Percentiles rank a stretch among this genome's conserved stretches.
phyloP scores from a whole-genome alignment of 2,797 vertebrate species.

The Spondyliosoma cantharus region DNA sequence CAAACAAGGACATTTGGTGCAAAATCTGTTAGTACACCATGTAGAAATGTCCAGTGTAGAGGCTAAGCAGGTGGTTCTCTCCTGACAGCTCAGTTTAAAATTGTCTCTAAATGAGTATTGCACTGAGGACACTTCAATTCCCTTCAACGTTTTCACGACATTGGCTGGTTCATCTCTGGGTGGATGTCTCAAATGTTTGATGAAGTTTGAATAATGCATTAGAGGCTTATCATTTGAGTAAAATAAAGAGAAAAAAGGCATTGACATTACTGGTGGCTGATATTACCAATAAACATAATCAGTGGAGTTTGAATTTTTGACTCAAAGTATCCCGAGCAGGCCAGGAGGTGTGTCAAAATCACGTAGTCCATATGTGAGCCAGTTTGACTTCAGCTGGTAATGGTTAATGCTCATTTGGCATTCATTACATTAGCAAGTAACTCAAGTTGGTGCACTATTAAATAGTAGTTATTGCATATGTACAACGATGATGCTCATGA shows the following conservation, averaged over 20 bases:
- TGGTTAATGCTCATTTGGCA: not conserved
- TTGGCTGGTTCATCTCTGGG: not conserved
- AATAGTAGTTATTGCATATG: too few relatives aligned
- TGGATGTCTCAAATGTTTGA: not conserved
- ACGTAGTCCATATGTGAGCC: not conserved
- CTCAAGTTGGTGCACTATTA: not conserved
- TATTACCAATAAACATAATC: not conserved
- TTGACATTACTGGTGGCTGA: not conserved
- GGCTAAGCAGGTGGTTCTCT: not conserved
- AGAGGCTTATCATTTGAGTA: not conserved
- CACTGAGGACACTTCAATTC: not conserved
- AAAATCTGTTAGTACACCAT: constrained; percentile 5
- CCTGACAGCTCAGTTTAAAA: not conserved
- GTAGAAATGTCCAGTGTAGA: not conserved
- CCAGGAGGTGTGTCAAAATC: not conserved
- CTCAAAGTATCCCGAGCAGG: not conserved
- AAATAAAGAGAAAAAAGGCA: not conserved
- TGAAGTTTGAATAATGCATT: constrained; percentile 12
- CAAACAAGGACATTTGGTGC: not conserved
- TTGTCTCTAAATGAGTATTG: not conserved
- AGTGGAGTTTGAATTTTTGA: not conserved
- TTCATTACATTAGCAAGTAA: not conserved
- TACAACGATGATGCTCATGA: too few relatives aligned
- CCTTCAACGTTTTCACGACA: not conserved
- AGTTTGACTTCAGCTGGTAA: not conserved